These are phyloP conservation scores for Ammospiza nelsoni DNA, from an alignment of 2,113 vertebrate species.

Conservation along the genomic window DNA sequence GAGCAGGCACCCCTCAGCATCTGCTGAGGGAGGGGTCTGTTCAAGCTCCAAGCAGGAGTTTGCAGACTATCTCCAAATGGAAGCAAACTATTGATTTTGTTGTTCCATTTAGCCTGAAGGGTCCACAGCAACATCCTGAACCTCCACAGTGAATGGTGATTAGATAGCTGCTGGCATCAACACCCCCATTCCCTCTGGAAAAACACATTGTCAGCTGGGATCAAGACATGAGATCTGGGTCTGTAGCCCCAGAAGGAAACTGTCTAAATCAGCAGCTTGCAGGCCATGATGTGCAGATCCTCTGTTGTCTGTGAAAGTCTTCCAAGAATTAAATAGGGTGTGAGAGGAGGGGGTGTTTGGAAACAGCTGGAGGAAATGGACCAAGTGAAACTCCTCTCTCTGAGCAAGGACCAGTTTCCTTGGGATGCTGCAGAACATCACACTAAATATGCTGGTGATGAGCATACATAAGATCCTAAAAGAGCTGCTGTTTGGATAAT, in stretches of 20 bases:
- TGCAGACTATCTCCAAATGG: background rate
- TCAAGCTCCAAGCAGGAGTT: background rate
- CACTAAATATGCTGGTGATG: background rate
- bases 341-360: background rate
- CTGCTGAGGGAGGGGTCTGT: background rate
- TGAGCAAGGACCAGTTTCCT: background rate
- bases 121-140: background rate
- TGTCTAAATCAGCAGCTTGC: background rate
- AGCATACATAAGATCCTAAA: background rate
- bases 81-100: background rate
- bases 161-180: background rate
- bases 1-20: background rate
- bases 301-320: background rate
- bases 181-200: background rate
- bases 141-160: background rate
- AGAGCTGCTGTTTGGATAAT: background rate
- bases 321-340: background rate
- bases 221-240: background rate
- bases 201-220: background rate
- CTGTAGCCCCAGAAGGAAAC: background rate
- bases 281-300: background rate
- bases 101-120: background rate
- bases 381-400: background rate
- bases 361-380: background rate
- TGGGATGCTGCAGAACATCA: background rate